Conservation (phyloP, 2,797 vertebrate genomes). For the Spheniscus humboldti region DNA sequence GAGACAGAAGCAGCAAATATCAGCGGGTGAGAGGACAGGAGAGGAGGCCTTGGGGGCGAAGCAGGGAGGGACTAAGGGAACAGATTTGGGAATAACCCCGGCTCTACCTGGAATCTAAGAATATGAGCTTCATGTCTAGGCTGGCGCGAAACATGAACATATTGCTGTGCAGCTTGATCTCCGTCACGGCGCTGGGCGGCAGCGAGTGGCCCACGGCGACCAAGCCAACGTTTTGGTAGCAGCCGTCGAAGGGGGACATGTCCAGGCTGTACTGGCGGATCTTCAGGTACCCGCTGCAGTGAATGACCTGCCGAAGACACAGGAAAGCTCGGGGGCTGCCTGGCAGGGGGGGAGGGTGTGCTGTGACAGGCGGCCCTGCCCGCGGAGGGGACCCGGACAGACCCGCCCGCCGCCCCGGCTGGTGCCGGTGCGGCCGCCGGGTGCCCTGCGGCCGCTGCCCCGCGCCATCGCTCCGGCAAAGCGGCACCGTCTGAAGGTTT, state of each 20-base stretch:
- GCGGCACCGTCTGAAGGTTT: accelerated
- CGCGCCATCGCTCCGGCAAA: not conserved
- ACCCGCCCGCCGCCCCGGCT: accelerated
- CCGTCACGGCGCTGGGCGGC: constrained; percentile 94
- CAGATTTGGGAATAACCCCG: not conserved
- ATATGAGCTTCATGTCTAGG: constrained; percentile 99
- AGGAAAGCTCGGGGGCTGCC: not conserved
- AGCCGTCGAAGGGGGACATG: constrained; percentile 97
- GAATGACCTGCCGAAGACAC: constrained; percentile 85
- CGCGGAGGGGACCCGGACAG: accelerated
- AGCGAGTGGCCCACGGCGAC: constrained; percentile 97
- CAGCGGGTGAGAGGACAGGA: not conserved
- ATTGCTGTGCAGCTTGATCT: constrained; percentile 98
- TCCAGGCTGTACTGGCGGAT: constrained; percentile 97
- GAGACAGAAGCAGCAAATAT: not conserved
- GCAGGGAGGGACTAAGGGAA: not conserved
- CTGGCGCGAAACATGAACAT: constrained; percentile 99
- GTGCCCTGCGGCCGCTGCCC: not conserved
- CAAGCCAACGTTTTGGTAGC: constrained; percentile 97
- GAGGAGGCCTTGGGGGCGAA: not conserved
- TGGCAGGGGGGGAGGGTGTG: too few relatives aligned
- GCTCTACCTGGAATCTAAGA: constrained; percentile 93
- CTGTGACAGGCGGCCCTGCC: not conserved
- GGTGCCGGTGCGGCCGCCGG: not conserved
- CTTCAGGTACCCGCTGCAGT: constrained; percentile 98